Conservation (phyloP, 2,888 invertebrate species). For the Sarcophaga caerulescens region DNA sequence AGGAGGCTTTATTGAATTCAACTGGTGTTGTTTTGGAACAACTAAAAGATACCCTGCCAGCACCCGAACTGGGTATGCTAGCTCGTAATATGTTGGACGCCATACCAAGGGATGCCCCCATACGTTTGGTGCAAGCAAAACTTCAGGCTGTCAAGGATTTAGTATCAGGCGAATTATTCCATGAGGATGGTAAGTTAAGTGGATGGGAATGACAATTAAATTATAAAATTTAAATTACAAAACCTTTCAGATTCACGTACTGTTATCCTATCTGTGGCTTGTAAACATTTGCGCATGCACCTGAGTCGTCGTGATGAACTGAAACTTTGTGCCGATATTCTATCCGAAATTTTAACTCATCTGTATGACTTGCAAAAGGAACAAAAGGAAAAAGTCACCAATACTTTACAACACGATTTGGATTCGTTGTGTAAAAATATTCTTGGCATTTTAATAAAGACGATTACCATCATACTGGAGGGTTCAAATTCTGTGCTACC, state of each 20-base stretch:
- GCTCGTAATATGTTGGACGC: constrained; percentile 91
- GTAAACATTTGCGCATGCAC: constrained; percentile 92
- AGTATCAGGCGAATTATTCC: constrained; percentile 87
- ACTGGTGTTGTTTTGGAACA: constrained; percentile 93
- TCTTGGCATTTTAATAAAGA: constrained; percentile 92
- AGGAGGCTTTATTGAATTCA: constrained; percentile 91
- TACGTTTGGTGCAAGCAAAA: constrained; percentile 89
- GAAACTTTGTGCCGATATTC: constrained; percentile 91
- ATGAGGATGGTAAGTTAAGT: constrained; percentile 84
- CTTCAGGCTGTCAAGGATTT: constrained; percentile 91
- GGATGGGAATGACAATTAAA: not conserved
- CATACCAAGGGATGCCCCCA: constrained; percentile 82
- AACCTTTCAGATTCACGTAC: constrained; percentile 88
- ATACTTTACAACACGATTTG: constrained; percentile 87
- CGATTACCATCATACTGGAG: constrained; percentile 90
- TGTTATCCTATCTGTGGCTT: constrained; percentile 90
- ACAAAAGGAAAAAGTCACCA: constrained; percentile 82
- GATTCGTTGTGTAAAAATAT: constrained; percentile 91
- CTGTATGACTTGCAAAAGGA: constrained; percentile 82
- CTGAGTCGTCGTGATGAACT: constrained; percentile 91
- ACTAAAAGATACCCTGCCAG: constrained; percentile 87
- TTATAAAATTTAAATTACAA: not conserved
- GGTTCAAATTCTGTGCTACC: constrained; percentile 87
- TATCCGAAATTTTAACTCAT: constrained; percentile 89
- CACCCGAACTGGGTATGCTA: constrained; percentile 89